Conservation (phyloP, 1,140 invertebrate species). For the Drosophila bipectinata region DNA sequence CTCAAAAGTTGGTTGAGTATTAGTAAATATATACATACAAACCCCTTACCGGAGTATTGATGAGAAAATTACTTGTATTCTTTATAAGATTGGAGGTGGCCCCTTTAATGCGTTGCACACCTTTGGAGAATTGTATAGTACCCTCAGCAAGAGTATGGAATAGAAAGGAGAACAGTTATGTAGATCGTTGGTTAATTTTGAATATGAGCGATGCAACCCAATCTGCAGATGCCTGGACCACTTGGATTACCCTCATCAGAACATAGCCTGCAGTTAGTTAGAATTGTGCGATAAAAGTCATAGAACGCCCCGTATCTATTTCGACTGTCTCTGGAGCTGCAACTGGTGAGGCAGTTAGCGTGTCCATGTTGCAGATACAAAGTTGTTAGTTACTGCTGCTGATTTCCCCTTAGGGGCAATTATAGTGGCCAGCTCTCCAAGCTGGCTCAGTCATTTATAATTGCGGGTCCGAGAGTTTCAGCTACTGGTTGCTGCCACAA, state of each 20-base stretch:
- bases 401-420: slow-evolving; percentile 47
- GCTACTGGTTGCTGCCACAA: slow-evolving; percentile 29
- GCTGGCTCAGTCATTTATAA: slow-evolving; percentile 39
- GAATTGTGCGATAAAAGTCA: slow-evolving; percentile 47
- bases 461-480: slow-evolving; percentile 31
- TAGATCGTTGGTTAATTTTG: slow-evolving; percentile 28
- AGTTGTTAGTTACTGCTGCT: slow-evolving; percentile 30
- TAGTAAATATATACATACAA: background rate
- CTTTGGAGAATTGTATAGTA: background rate
- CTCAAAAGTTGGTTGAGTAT: background rate
- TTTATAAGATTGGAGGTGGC: no score
- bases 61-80: no score
- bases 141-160: background rate
- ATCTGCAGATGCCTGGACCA: slow-evolving; percentile 3
- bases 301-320: slow-evolving; percentile 36
- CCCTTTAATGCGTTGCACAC: no score
- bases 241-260: slow-evolving; percentile 39
- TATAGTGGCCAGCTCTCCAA: slow-evolving; percentile 41
- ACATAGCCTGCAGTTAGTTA: slow-evolving; percentile 36
- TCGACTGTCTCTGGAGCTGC: slow-evolving; percentile 1
- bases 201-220: slow-evolving; percentile 14
- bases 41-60: no score
- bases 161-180: slow-evolving; percentile 26
- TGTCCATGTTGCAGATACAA: slow-evolving; percentile 26
- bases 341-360: slow-evolving; percentile 24